Conservation (phyloP, 1,140 invertebrate genomes). For the Streblospio benedicti region DNA sequence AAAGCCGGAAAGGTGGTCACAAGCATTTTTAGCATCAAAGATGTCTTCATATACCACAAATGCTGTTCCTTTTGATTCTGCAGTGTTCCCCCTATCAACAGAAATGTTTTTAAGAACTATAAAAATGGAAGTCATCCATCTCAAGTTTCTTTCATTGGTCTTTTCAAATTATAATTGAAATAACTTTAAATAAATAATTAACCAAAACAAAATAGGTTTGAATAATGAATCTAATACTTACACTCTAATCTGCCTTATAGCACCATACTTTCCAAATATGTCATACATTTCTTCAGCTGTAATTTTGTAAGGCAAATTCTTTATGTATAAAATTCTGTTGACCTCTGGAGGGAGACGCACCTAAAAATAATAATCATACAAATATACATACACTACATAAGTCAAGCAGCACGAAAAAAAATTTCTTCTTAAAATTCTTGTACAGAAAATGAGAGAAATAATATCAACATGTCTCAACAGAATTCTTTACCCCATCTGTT, state of each 20-base stretch:
- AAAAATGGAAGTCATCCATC: background rate
- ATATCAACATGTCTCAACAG: too few species aligned
- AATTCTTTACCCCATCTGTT: too few species aligned
- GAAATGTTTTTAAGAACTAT: conserved; percentile 1
- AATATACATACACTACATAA: too few species aligned
- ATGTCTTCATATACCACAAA: conserved; percentile 99
- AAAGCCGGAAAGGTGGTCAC: conserved; percentile 96
- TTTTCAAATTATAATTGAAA: conserved; percentile 5
- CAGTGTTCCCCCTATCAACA: conserved; percentile 77
- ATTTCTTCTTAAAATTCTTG: too few species aligned
- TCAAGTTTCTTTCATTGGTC: background rate
- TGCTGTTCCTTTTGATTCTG: conserved; percentile 93
- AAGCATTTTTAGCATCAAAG: conserved; percentile 99
- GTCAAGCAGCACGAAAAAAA: too few species aligned
- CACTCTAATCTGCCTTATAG: conserved; percentile 95
- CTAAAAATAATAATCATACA: conserved; percentile 53
- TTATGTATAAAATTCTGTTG: conserved; percentile 90
- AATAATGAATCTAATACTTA: conserved; percentile 55
- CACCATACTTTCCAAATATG: conserved; percentile 99
- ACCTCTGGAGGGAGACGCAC: conserved; percentile 96
- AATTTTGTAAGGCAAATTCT: conserved; percentile 98
- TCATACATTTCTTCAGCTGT: conserved; percentile 99
- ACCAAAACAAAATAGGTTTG: conserved; percentile 41
- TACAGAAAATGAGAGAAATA: too few species aligned
- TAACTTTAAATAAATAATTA: background rate